Evolutionary conservation across 2,113 vertebrate genomes (phyloP), one percentile per base, ranked within the genome.

Genomic region (Trematomus loennbergii): DNA sequence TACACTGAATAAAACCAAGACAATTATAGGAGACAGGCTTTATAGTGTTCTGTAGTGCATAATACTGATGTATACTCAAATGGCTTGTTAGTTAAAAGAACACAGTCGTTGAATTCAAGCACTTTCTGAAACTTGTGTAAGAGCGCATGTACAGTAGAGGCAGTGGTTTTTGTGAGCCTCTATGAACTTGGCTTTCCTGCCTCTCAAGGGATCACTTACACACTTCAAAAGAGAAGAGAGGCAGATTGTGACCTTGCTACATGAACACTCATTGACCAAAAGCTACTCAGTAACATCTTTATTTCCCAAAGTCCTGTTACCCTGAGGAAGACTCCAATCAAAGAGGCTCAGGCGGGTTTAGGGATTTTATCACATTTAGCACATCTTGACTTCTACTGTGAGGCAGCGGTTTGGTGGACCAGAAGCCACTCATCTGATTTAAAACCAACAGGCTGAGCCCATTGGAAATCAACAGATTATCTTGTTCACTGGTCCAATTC

Each of bases 401-500:
- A 84, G 25, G 77, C 62, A 65, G 71, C 25, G 11, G 60, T 87
- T 82, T 77, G 73, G 85, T 82, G 82, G 60, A 46, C 66, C 40
- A 22, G 62, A 64, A 87, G 63, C 52, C 82, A 72, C 71, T 72
- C 81, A 61, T 83, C 75, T 87, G 85, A 90, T 87, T 91, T 90
- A 91, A 68, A 93, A 88, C 75, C 86, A 91, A 87, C 63, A 87
- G 84, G 86, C 84, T 78, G 50, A 70, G 78, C 87, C 80, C 55
- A 48, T 82, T 87, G 79, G 88, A 94, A 91, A 93, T 93, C 81
- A 93, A 90, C 82, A 85, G 74, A 94, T 95, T 89, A 93, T 90
- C 91, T 91, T 92, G 87, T 93, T 94, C 93, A 94, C 86, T 93
- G 94, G 92, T 91, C 92, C 85, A 85, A 89, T 87, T 82, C 88